phyloP scores from a whole-genome alignment of 2,113 vertebrate genomes.

The Ovis canadensis region DNA sequence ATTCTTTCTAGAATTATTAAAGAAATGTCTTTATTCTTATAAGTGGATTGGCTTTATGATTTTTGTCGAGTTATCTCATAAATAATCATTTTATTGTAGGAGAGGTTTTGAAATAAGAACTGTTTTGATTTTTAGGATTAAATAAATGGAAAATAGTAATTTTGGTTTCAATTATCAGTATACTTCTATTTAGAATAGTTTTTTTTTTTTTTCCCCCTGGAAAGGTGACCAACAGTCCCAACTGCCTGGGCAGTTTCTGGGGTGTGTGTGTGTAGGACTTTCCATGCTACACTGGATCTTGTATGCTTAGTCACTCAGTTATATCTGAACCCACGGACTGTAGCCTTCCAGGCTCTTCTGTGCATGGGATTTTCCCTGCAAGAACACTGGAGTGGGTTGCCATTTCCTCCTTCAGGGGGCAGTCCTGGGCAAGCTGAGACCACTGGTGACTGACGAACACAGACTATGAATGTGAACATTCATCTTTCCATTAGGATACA shows the following conservation, averaged over 20 bases:
- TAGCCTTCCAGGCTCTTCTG: neutral
- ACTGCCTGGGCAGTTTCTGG: neutral
- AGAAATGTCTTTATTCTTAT: conserved; percentile 45
- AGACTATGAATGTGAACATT: neutral
- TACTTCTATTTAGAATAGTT: neutral
- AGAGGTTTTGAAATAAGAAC: neutral
- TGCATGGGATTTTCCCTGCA: neutral
- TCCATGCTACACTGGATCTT: neutral
- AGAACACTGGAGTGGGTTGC: neutral
- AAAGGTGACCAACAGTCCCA: neutral
- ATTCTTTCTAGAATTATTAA: conserved; percentile 49
- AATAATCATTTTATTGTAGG: neutral
- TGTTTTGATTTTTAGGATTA: neutral
- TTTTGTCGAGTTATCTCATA: conserved; percentile 1
- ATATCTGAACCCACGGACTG: neutral
- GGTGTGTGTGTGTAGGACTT: neutral
- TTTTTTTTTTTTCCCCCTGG: neutral
- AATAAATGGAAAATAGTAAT: neutral
- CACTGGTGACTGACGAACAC: accelerated
- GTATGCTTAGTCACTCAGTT: neutral
- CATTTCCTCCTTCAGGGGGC: neutral
- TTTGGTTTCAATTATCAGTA: neutral
- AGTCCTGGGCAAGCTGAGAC: neutral
- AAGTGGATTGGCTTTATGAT: neutral
- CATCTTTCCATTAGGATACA: neutral